Evolutionary conservation across 2,113 vertebrate species (phyloP).

Genomic region (Panthera uncia): DNA sequence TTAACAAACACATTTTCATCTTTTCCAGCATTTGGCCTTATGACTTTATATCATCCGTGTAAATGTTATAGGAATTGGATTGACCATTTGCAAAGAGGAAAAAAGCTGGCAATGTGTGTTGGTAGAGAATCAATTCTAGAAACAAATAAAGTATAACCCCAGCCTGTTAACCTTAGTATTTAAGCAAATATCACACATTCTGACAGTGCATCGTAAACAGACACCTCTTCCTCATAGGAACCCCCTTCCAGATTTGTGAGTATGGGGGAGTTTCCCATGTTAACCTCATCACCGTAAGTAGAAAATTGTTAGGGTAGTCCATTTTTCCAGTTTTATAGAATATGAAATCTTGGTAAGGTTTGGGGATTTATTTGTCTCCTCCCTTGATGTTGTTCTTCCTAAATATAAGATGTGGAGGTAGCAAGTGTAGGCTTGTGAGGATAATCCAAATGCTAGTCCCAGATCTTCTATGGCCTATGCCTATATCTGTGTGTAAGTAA

Average conservation of each 20-base stretch:
- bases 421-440: background rate
- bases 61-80: constrained; percentile 36
- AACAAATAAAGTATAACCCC: background rate
- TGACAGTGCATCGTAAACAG: background rate
- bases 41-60: background rate
- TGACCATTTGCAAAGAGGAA: constrained; percentile 2
- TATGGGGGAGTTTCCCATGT: fast-evolving
- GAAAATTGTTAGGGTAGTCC: background rate
- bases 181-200: constrained; percentile 33
- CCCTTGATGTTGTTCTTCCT: background rate
- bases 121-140: background rate
- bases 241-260: background rate
- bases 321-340: background rate
- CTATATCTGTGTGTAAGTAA: background rate
- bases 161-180: background rate
- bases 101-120: background rate
- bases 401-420: background rate
- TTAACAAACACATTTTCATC: background rate
- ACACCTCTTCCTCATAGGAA: background rate
- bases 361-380: background rate
- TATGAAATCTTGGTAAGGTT: background rate
- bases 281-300: background rate
- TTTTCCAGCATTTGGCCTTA: background rate
- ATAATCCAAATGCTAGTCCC: background rate
- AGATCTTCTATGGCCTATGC: background rate